Evolutionary conservation across 2,113 vertebrate genomes (phyloP).

Genomic region (Nesogale talazaci): DNA sequence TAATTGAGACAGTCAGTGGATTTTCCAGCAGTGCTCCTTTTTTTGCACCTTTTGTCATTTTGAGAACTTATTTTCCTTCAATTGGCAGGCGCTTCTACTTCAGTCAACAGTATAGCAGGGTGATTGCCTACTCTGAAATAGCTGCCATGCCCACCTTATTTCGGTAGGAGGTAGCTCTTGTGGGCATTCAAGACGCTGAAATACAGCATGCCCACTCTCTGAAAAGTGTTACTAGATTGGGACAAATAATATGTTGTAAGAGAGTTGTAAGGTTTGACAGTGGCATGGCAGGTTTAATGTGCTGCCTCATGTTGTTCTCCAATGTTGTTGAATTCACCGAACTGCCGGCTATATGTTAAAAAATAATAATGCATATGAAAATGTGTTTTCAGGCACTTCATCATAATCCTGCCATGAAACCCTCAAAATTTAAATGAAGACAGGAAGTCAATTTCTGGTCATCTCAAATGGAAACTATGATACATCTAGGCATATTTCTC

Average conservation of each 20-base stretch:
- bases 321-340: not conserved
- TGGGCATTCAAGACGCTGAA: not conserved
- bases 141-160: not conserved
- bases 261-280: not conserved
- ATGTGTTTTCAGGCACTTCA: not conserved
- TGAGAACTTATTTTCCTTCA: not conserved
- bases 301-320: not conserved
- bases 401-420: not conserved
- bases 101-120: not conserved
- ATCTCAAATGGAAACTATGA: not conserved
- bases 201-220: not conserved
- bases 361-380: conserved; percentile 22
- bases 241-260: conserved; percentile 43
- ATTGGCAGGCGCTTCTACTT: not conserved
- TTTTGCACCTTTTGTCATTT: not conserved
- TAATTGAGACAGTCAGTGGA: not conserved
- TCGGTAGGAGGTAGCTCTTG: not conserved
- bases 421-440: not conserved
- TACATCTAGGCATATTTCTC: fast-evolving
- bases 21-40: not conserved
- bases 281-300: not conserved
- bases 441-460: not conserved
- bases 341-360: not conserved
- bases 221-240: conserved; percentile 49
- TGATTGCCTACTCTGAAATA: conserved; percentile 39